A percentile compares a stretch with the other conserved stretches of the same genome.
Conservation (phyloP, 1,140 invertebrate genomes). For the Parapsyche elsis region DNA sequence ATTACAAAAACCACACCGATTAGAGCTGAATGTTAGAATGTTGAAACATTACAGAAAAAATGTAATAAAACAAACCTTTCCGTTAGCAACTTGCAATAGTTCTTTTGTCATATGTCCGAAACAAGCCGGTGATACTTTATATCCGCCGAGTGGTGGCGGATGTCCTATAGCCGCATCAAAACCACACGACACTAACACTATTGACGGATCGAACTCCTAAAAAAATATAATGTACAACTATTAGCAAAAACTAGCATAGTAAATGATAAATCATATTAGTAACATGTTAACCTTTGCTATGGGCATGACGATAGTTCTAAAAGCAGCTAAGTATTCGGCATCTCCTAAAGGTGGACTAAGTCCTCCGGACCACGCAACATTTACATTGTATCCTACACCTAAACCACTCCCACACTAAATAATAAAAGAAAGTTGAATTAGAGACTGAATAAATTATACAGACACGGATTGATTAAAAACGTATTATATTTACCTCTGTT, state of each 20-base stretch:
- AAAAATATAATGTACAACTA: slow-evolving; percentile 37
- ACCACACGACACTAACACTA: slow-evolving; percentile 96
- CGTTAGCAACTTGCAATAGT: slow-evolving; percentile 88
- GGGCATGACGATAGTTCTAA: slow-evolving; percentile 92
- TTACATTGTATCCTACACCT: slow-evolving; percentile 97
- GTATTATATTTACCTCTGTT: slow-evolving; percentile 71
- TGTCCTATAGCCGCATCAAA: slow-evolving; percentile 97
- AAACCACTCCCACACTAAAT: slow-evolving; percentile 86
- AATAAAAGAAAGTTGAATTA: slow-evolving; percentile 50
- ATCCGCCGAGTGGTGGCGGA: slow-evolving; percentile 93
- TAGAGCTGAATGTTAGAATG: not conserved
- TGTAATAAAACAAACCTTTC: slow-evolving; percentile 70
- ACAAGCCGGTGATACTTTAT: slow-evolving; percentile 91
- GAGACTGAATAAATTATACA: slow-evolving; percentile 24
- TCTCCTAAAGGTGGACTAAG: slow-evolving; percentile 94
- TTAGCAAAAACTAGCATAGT: not conserved
- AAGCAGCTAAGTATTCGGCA: slow-evolving; percentile 97
- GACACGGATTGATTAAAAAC: not conserved
- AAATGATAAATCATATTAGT: not conserved
- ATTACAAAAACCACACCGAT: not conserved
- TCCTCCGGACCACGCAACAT: slow-evolving; percentile 95
- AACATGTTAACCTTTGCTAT: slow-evolving; percentile 76
- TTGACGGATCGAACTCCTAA: slow-evolving; percentile 91
- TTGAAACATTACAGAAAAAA: not conserved
- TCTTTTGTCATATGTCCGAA: slow-evolving; percentile 98